Percentiles rank a stretch among this genome's conserved stretches.
Conservation (phyloP, 1,140 invertebrate genomes). For the Drosophila rufa region DNA sequence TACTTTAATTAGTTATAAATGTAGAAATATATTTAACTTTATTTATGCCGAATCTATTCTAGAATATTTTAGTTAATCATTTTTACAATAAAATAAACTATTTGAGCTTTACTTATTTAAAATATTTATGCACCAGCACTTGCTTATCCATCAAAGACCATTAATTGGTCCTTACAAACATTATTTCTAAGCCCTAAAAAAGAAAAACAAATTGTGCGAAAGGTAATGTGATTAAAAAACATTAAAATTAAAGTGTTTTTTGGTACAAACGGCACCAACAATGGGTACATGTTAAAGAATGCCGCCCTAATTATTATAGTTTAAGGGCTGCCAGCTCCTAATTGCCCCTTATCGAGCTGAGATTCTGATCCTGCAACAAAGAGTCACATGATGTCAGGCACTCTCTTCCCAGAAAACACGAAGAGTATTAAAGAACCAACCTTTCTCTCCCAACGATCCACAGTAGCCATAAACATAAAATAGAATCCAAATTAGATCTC, state of each 20-base stretch:
- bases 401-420: slow-evolving; percentile 17
- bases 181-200: too few relatives aligned
- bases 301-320: slow-evolving; percentile 1
- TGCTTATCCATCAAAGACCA: neutral
- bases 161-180: neutral
- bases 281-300: neutral
- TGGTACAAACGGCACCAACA: neutral
- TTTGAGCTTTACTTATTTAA: neutral
- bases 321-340: slow-evolving; percentile 3
- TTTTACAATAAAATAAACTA: too few relatives aligned
- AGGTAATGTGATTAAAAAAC: slow-evolving; percentile 13
- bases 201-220: slow-evolving; percentile 18
- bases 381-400: slow-evolving; percentile 21
- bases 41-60: neutral
- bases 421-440: neutral
- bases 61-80: too few relatives aligned
- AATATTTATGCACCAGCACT: neutral
- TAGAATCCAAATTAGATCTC: slow-evolving; percentile 47
- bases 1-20: neutral
- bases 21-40: too few relatives aligned
- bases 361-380: slow-evolving; percentile 2
- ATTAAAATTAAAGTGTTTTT: slow-evolving; percentile 19
- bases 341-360: slow-evolving; percentile 2
- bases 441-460: slow-evolving; percentile 3
- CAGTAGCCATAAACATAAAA: slow-evolving; percentile 56